Base-by-base conservation (phyloP, 2,888 invertebrate species). In the Melieria omissa region DNA sequence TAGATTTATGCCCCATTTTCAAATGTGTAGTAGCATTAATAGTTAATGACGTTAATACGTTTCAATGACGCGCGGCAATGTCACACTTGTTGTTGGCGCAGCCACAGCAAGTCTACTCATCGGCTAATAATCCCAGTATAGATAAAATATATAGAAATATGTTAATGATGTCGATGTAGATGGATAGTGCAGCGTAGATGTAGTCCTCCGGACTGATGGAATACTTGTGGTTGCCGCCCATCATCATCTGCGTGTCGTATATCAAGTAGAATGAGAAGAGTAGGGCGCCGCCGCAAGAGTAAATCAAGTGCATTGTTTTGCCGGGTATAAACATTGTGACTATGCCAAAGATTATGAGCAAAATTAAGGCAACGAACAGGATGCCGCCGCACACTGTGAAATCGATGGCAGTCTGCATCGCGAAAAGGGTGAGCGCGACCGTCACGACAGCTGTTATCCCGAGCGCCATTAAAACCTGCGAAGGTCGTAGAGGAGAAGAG, bases 121-220 rank as follows among this genome's bases (percentile, higher is more conserved):
- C n/a, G n/a, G n/a, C n/a, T n/a, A n/a, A n/a, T n/a, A n/a, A n/a
- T 8, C 69, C 62, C 47, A 76, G 14, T 16, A 77, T 42, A 9
- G 46, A 52, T 60, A 78, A 60, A 45, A 78, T 72, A 54, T 57
- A 77, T n/a, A 74, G 41, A 62, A 78, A 78, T 57, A 78, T 60
- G 29, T 65, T 57, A 10, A 77, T 42, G 52, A 78, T 64, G 72
- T 78, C 78, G 4, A 76, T 65, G 29, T 77, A 78, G 14, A 78
- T 72, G 42, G 93, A 95, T 60, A 97, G 89, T 0, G 96, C 93
- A 0, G 95, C 96, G 84, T 96, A 96, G 79, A 96, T 93, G 86
- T 97, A 96, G 81, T 97, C 96, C 85, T 96, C 96, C 0, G 96
- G 95, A 0, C 95, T 95, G 75, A 96, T 90, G 66, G 92, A 89